Conservation (phyloP, 2,113 vertebrate species). For the Eupsittula cactorum region DNA sequence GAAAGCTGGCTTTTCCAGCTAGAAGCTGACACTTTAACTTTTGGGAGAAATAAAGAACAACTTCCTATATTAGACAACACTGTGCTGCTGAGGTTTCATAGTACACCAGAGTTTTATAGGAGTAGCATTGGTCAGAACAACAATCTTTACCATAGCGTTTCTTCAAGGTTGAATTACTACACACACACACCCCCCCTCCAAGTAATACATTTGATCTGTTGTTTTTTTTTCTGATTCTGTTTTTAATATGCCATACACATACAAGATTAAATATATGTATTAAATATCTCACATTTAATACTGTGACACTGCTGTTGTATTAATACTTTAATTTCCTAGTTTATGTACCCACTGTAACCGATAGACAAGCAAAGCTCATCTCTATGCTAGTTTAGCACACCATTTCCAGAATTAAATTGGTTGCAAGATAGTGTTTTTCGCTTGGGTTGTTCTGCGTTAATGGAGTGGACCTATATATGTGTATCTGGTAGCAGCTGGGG, state of each 20-base stretch:
- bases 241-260: background rate
- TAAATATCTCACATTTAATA: background rate
- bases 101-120: background rate
- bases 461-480: background rate
- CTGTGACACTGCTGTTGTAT: background rate
- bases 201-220: background rate
- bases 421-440: background rate
- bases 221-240: background rate
- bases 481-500: background rate
- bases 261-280: background rate
- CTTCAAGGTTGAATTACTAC: background rate
- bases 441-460: background rate
- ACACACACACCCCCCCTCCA: background rate
- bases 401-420: background rate
- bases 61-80: background rate
- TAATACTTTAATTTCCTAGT: background rate
- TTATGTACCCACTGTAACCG: background rate
- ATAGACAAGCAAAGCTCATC: background rate
- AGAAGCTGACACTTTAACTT: background rate
- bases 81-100: background rate
- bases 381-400: background rate
- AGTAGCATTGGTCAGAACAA: background rate
- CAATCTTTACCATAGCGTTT: background rate
- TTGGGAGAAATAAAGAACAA: background rate
- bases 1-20: background rate